Percentiles rank a stretch among this genome's conserved stretches.
These are phyloP conservation scores for Lymantria dispar DNA, from an alignment of 2,888 invertebrate genomes.

Conservation along the genomic window DNA sequence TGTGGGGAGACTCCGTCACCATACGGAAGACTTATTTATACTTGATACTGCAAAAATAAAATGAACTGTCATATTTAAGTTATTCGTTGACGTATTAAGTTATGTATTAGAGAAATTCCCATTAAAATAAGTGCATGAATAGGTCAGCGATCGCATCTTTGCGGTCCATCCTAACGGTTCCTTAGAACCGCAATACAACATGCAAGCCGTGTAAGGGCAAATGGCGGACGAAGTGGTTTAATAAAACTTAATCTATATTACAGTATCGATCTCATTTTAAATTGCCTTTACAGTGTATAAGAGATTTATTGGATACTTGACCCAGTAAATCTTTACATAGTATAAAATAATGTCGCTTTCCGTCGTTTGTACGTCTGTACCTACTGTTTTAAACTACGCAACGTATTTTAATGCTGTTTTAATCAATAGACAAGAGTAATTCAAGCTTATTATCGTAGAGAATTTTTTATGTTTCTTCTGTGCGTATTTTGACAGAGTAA, in stretches of 20 bases:
- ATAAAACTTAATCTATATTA: constrained; percentile 32
- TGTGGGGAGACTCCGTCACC: too few species aligned
- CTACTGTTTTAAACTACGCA: too few species aligned
- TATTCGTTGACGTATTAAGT: constrained; percentile 15
- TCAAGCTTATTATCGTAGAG: too few species aligned
- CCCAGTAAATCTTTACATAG: too few species aligned
- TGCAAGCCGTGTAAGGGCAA: constrained; percentile 28
- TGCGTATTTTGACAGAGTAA: too few species aligned
- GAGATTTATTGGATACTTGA: too few species aligned
- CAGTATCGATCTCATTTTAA: constrained; percentile 20
- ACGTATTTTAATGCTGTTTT: too few species aligned
- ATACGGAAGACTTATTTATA: too few species aligned
- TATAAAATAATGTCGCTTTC: too few species aligned
- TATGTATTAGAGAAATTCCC: constrained; percentile 53
- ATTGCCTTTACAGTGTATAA: background rate
- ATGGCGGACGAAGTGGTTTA: constrained; percentile 20
- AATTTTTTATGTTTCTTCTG: too few species aligned
- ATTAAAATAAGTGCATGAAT: constrained; percentile 46
- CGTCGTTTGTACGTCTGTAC: too few species aligned
- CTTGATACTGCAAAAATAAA: background rate
- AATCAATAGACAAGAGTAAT: too few species aligned
- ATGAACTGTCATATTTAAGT: background rate
- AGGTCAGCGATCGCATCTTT: constrained; percentile 49
- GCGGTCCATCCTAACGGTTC: constrained; percentile 31
- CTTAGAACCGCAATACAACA: constrained; percentile 27